phyloP scores from a whole-genome alignment of 2,888 invertebrate genomes.

The Lasioglossum villosulum region DNA sequence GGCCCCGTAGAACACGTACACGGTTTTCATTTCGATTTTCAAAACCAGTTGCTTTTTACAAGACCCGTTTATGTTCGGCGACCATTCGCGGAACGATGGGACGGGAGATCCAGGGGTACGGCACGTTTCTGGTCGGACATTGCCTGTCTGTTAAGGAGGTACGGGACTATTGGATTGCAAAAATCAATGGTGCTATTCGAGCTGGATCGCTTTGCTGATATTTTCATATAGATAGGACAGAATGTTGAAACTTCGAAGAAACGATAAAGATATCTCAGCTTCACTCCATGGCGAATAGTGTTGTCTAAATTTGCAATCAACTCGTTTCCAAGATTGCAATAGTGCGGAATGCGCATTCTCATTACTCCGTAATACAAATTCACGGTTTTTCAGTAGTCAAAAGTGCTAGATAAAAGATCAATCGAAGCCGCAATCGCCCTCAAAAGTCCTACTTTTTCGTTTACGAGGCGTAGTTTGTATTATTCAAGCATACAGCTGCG shows the following conservation, averaged over 20 bases:
- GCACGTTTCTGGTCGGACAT: not conserved
- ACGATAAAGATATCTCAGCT: not conserved
- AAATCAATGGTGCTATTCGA: not conserved
- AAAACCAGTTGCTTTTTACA: not conserved
- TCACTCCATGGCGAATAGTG: not conserved
- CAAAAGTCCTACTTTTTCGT: too few species aligned
- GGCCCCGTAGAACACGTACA: not conserved
- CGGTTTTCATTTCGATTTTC: not conserved
- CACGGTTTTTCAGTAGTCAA: too few species aligned
- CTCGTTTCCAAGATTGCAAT: too few species aligned
- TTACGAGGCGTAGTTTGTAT: too few species aligned
- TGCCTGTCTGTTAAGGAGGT: not conserved
- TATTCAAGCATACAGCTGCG: too few species aligned
- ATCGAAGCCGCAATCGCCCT: too few species aligned
- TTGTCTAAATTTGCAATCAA: too few species aligned
- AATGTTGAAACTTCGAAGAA: not conserved
- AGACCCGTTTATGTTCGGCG: not conserved
- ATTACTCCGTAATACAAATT: too few species aligned
- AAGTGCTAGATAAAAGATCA: too few species aligned
- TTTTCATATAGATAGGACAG: not conserved
- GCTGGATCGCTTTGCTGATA: not conserved
- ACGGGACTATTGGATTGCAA: not conserved
- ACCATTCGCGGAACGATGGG: not conserved
- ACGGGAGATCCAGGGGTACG: slow-evolving; percentile 5
- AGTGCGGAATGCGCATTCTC: too few species aligned